These are phyloP conservation scores for Apteryx mantelli DNA, from an alignment of 2,113 vertebrate species.

Conservation along the genomic window DNA sequence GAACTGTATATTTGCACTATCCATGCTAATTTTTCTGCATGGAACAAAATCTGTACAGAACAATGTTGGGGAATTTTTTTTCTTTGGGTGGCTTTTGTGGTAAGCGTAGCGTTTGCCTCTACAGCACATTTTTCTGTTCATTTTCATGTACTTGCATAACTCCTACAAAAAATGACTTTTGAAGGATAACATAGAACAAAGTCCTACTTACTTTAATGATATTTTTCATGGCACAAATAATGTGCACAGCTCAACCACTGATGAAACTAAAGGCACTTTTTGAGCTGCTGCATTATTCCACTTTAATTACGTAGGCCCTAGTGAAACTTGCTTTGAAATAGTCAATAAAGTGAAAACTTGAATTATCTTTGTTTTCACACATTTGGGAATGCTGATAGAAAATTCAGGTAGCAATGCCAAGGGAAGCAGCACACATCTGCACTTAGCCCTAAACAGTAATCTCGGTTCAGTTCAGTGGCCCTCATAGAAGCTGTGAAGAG, in stretches of 20 bases:
- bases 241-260: not conserved
- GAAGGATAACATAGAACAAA: not conserved
- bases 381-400: slow-evolving; percentile 6
- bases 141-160: not conserved
- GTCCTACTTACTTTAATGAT: not conserved
- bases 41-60: not conserved
- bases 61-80: not conserved
- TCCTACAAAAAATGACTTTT: not conserved
- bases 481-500: accelerated
- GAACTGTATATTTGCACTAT: not conserved
- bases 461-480: not conserved
- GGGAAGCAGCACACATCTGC: not conserved
- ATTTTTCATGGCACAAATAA: not conserved
- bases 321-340: slow-evolving; percentile 7
- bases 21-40: not conserved
- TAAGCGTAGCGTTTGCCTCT: slow-evolving; percentile 10
- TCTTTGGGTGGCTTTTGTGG: not conserved
- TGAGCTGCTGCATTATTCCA: slow-evolving; percentile 18
- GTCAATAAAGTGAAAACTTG: slow-evolving; percentile 42
- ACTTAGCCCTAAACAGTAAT: not conserved
- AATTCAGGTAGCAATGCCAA: not conserved
- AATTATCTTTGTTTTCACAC: slow-evolving; percentile 53
- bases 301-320: slow-evolving; percentile 40
- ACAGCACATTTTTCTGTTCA: not conserved
- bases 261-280: not conserved